phyloP scores from a whole-genome alignment of 2,113 vertebrate genomes.

The Oryzias melastigma region DNA sequence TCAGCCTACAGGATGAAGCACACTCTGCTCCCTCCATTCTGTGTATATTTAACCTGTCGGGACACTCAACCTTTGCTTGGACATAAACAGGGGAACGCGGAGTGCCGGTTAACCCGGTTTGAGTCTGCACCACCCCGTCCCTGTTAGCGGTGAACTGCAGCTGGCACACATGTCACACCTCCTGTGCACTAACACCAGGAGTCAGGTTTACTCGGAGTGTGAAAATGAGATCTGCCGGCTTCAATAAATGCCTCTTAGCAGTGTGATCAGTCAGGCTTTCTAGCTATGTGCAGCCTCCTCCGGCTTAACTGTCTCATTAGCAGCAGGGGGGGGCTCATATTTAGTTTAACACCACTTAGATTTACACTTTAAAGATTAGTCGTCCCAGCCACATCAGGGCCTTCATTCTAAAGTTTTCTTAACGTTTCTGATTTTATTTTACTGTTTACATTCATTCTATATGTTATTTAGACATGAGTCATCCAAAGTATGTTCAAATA shows the following conservation, averaged over 20 bases:
- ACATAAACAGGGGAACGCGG: conserved; percentile 1
- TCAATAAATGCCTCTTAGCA: conserved; percentile 79
- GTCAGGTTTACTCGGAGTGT: conserved; percentile 78
- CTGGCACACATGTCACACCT: conserved; percentile 70
- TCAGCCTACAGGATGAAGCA: conserved; percentile 63
- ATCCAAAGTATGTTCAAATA: too few relatives aligned
- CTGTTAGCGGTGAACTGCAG: conserved; percentile 79
- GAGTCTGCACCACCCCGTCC: conserved; percentile 56
- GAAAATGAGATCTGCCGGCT: conserved; percentile 83
- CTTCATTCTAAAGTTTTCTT: conserved; percentile 39
- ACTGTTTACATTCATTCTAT: too few relatives aligned
- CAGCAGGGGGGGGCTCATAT: conserved; percentile 70
- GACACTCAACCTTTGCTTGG: conserved; percentile 18
- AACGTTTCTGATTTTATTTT: conserved; percentile 25
- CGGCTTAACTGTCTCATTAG: conserved; percentile 78
- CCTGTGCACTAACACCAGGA: conserved; percentile 60
- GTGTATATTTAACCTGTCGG: conserved; percentile 54
- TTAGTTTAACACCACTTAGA: conserved; percentile 73
- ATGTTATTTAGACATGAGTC: too few relatives aligned
- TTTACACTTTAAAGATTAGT: conserved; percentile 65
- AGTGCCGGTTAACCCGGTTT: conserved; percentile 19
- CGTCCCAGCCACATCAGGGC: conserved; percentile 14
- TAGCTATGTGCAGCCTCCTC: conserved; percentile 73
- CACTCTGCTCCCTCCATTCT: conserved; percentile 66
- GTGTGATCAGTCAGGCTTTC: conserved; percentile 69